Evolutionary conservation across 2,797 vertebrate species (phyloP), one percentile per base, ranked within the genome.

Genomic region (Bryconaethiops microstoma): DNA sequence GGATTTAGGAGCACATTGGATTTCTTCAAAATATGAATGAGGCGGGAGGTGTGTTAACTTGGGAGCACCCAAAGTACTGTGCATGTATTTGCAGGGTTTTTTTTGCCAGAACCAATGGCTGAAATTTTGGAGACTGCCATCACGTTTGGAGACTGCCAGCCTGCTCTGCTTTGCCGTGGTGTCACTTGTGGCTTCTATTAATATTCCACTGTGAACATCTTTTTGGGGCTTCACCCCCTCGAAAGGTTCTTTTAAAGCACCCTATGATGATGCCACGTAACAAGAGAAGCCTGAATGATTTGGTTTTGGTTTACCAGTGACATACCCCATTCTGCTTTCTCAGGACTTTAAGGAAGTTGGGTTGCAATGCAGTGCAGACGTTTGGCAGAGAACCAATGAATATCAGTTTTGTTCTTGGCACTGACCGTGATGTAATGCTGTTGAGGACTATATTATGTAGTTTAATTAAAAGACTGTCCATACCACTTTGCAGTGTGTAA

Each of bases 171-270:
- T 89, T 84, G 87, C 88, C 86, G 86, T 90, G 88, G 88, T 88
- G 86, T 90, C 88, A 65, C 78, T 83, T 85, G 82, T 82, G 74
- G 81, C 80, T 82, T 87, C 91, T 93, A 92, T 92, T 93, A 88
- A 90, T 92, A 90, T 88, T 81, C 74, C 74, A 57, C n/a, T 39
- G 79, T 88, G 86, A 90, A 92, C 90, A 88, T 87, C 83, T 59
- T 74, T 78, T 84, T 84, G 83, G 81, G 88, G 87, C 89, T 87
- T 65, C 76, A 69, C 77, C 82, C 79, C 54, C 71, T 76, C 68
- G 59, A 59, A 77, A 64, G 64, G n/a, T 64, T 84, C 83, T 85
- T 86, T 89, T 90, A 76, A 90, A 91, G 87, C 65, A 85, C 90
- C 80, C 85, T 69, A 54, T 82, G 83, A 67, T 87, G 85, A 84